Base-by-base conservation (phyloP, 1,140 invertebrate species). In the Bombus soroeensis region DNA sequence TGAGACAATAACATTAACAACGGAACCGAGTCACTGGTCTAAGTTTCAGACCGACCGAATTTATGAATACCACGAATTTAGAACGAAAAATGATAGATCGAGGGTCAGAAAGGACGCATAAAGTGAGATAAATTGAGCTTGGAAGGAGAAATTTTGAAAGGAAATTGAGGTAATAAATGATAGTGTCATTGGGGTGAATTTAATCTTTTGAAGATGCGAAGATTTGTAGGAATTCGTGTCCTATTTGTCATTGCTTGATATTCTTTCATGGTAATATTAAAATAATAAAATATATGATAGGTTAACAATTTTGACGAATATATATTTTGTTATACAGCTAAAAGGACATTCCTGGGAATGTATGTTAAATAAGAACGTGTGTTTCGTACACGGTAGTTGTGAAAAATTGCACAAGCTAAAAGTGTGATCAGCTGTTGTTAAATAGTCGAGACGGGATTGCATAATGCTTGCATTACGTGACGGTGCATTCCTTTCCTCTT, bases 341-440 rank as follows among this genome's bases (percentile, higher is more conserved):
- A 28, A 37, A 12, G 22, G 1, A 10, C 0, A 9, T 68, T 37
- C 18, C 10, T 10, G 15, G 1, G 28, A 37, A 37, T n/a, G 15
- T 15, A 4, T 22, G 3, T 3, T 32, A 22, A 34, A 22, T 8
- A 41, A 3, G 12, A 59, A 10, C 28, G 5, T 6, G 3, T 2
- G 15, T 32, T 28, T 28, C 18, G 32, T 18, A 39, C 25, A 28
- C 12, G 47, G 25, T 53, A 28, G 41, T 28, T 47, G 72, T 10
- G 64, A 66, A 83, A 83, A 37, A 77, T 66, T 39, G 18, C 10
- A 32, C 25, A 34, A 64, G 83, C 43, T 78, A 57, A 84, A 85
- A 75, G n/a, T 39, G 57, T 64, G 81, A 91, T 90, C 90, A 91
- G 84, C 89, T 92, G 89, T 87, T 92, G 83, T 85, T 88, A 83